Evolutionary conservation across 1,140 invertebrate genomes (phyloP), one percentile per base, ranked within the genome.

Genomic region (Cephus cinctus): DNA sequence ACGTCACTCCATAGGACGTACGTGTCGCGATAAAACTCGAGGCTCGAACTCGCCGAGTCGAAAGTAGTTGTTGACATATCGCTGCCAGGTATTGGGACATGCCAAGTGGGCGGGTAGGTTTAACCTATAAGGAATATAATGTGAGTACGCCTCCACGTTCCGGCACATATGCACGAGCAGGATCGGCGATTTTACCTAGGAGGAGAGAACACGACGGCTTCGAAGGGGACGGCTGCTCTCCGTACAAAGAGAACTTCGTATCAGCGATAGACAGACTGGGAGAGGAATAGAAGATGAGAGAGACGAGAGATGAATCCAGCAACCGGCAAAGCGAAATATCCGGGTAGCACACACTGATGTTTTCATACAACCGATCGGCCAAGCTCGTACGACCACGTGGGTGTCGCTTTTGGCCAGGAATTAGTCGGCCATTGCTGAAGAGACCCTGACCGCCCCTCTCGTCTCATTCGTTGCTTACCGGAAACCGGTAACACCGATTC

Each of bases 61-160:
- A 41, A 19, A 23, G 39, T 20, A 65, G 58, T 63, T 63, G 69
- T 67, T 72, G 65, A 70, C 67, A 65, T 73, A 71, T 72, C 59
- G 59, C 59, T 58, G 66, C 55, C 61, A 60, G 63, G 60, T 70
- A 72, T 71, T 69, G 71, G 65, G 58, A 63, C 69, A 63, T 57
- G 52, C 16, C 58, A 60, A 59, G 70, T 72, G 69, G 71, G 70
- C 63, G 70, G 63, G 59, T 54, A 61, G 59, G 58, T 55, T 67
- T 58, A 59, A 60, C 71, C 61, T 73, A 71, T 74, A 71, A 65
- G 70, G 71, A 62, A 73, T 72, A 73, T 71, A 73, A 74, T 65
- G 56, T 60, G 56, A 58, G 31, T 64, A 71, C 69, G 67, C 70
- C 69, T 69, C 69, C 68, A 47, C 59, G 47, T 51, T 45, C 50